Base-by-base conservation (phyloP, 2,888 invertebrate genomes). In the Diarsia dahlii region DNA sequence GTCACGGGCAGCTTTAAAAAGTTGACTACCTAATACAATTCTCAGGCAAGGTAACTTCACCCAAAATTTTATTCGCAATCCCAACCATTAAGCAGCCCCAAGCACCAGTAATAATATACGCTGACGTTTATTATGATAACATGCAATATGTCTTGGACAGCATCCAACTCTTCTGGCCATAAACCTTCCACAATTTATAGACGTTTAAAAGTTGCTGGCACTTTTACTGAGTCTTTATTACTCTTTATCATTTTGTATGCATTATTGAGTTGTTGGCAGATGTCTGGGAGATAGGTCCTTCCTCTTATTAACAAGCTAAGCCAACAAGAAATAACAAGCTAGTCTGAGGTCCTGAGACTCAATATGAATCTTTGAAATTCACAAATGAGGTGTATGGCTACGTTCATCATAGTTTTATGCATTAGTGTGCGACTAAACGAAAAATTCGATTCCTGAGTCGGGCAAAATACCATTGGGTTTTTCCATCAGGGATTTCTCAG, bases 131-230 rank as follows among this genome's bases (percentile, higher is more conserved):
- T 69, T 63, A 85, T 62, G 80, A 84, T 71, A 68, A 71, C 72
- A 71, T 78, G 84, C 71, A 72, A 72, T 50, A 72, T 71, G 54
- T 72, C 62, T 82, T 85, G 82, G 82, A 66, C 60, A 28, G 28
- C n/a, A 34, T 67, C 82, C 82, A 82, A 69, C 71, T 69, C 60
- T 62, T 28, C 58, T 60, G 56, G 13, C 28, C 71, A 58, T 76
- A 72, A 72, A 76, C 23, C 45, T 20, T 69, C 0, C 12, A 58
- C n/a, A 54, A 72, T 85, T 85, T 76, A 82, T 77, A 10, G 46
- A 15, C 20, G 48, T 70, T 76, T 72, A 63, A 72, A 82, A 76
- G 63, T 67, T 66, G 46, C 34, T 10, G 71, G 50, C 77, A 65
- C 60, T 85, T 69, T 71, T 70, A 66, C 20, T 66, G 18, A 68